Evolutionary conservation across 2,113 vertebrate genomes (phyloP), one percentile per base, ranked within the genome.

Genomic region (Cricetomys ansorgei): DNA sequence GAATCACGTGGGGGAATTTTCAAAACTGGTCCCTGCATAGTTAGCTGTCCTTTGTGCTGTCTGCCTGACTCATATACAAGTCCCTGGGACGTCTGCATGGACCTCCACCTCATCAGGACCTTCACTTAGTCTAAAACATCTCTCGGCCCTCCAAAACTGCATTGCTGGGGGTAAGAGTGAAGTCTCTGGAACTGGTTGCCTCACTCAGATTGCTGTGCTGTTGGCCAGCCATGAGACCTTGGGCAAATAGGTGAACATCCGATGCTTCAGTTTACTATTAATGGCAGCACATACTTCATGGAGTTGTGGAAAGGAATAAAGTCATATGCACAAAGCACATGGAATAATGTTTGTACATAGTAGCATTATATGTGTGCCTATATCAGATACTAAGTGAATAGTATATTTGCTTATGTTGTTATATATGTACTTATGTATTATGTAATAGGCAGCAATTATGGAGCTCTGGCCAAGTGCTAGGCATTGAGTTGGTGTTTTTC

Each of bases 391-490:
- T 19, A 64, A 3, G n/a, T 19, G 72, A 27, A 19, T 48, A 62
- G 15, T 83, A 29, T 83, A 62, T 43, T 43, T 3, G 3, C 7
- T 83, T 34, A 50, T 65, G 45, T 34, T 70, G 21, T 75, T 83
- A 17, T 43, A 31, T 53, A 83, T 48, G 90, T n/a, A n/a, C n/a
- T n/a, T n/a, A n/a, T n/a, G n/a, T 92, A 64, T 92, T 73, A 45
- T 23, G 31, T 57, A n/a, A 50, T 19, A 86, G 57, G 40, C 34
- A 87, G 27, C 83, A 79, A 25, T 40, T 94, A 34, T 9, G 11
- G 50, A 79, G 64, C 70, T 25, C 23, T 72, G 65, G n/a, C 59
- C n/a, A 12, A 8, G 1, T 62, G 59, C 21, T 64, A 77, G 70
- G 29, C 55, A 86, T 15, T 17, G 21, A 57, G 69, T 19, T 88